Conservation (phyloP, 2,113 vertebrate species). For the Prunella himalayana region DNA sequence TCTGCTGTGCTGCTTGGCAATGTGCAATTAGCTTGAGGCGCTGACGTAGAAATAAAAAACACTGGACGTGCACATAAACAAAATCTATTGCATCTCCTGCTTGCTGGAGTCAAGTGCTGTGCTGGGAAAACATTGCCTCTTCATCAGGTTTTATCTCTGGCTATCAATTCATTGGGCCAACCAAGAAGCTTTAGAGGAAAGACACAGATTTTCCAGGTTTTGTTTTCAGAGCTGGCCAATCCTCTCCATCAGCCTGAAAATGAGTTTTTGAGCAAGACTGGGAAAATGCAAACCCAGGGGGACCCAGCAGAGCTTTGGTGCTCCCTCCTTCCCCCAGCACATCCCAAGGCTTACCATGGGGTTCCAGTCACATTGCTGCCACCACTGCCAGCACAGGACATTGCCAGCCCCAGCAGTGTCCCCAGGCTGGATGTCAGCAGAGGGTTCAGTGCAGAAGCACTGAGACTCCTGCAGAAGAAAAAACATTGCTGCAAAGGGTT, state of each 20-base stretch:
- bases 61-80: constrained; percentile 11
- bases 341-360: background rate
- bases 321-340: background rate
- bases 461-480: background rate
- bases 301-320: background rate
- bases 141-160: constrained; percentile 20
- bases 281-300: background rate
- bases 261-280: background rate
- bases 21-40: background rate
- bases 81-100: constrained; percentile 34
- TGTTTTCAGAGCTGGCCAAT: background rate
- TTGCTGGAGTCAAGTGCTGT: background rate
- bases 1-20: background rate
- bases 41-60: background rate
- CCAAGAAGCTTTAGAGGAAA: background rate
- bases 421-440: background rate
- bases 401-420: background rate
- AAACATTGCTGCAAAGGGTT: background rate
- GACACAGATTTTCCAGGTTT: background rate
- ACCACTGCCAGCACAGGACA: background rate
- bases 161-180: constrained; percentile 23
- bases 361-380: background rate
- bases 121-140: constrained; percentile 35
- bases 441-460: background rate
- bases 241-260: background rate